These are phyloP conservation scores for Steinernema scapterisci DNA, from an alignment of 2,888 invertebrate genomes.

Conservation along the genomic window DNA sequence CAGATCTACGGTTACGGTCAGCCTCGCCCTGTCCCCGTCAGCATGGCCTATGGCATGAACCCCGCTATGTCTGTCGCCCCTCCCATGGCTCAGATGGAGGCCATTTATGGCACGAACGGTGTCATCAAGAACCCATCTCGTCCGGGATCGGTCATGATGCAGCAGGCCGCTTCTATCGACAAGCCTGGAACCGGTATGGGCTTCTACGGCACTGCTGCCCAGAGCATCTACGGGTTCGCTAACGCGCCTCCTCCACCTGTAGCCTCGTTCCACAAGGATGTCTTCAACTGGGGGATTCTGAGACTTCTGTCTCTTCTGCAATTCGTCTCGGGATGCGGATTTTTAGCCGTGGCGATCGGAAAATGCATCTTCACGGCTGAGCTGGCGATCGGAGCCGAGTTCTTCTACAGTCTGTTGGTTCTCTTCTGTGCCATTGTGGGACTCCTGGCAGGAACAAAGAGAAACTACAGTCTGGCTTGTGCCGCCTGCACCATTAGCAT, in stretches of 20 bases:
- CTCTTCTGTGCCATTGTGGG: neutral
- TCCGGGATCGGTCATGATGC: conserved; percentile 11
- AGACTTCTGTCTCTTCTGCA: neutral
- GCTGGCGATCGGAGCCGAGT: neutral
- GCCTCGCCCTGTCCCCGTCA: conserved; percentile 10
- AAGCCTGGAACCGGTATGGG: conserved; percentile 24
- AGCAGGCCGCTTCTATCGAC: neutral
- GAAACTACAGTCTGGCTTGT: conserved; percentile 1
- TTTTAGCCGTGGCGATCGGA: neutral
- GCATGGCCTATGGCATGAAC: neutral
- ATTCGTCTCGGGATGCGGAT: neutral
- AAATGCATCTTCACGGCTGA: neutral
- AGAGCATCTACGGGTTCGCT: conserved; percentile 13
- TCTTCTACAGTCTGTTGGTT: neutral
- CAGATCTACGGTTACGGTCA: conserved; percentile 32
- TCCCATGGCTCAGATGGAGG: conserved; percentile 8
- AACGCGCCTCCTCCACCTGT: neutral
- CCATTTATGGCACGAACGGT: conserved; percentile 17
- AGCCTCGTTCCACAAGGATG: conserved; percentile 13
- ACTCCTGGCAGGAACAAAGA: neutral
- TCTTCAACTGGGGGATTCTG: conserved; percentile 17
- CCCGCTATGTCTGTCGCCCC: neutral
- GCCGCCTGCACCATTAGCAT: neutral
- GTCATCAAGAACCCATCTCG: conserved; percentile 23
- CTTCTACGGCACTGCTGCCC: conserved; percentile 12